Evolutionary conservation across 2,888 invertebrate species (phyloP).

Genomic region (Nomada fabriciana): DNA sequence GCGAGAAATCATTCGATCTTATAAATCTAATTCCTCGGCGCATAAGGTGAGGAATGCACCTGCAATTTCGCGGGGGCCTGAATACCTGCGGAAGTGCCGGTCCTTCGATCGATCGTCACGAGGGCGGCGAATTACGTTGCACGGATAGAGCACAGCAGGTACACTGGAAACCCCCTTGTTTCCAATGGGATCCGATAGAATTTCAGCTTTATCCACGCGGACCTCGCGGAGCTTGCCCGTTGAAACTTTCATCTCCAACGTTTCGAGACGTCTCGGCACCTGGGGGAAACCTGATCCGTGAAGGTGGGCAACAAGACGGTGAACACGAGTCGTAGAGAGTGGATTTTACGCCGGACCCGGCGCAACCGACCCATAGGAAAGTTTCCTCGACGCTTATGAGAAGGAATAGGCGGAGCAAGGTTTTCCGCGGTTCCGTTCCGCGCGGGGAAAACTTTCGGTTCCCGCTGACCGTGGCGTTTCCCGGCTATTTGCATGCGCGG

Average conservation of each 20-base stretch:
- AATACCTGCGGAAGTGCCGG: conserved; percentile 20
- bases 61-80: conserved; percentile 55
- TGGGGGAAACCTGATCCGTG: neutral
- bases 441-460: conserved; percentile 60
- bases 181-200: conserved; percentile 28
- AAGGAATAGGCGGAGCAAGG: neutral
- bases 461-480: conserved; percentile 66
- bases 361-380: neutral
- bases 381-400: conserved; percentile 17
- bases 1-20: conserved; percentile 57
- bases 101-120: conserved; percentile 45
- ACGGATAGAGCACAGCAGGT: neutral
- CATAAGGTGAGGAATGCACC: conserved; percentile 60
- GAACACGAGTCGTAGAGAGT: neutral
- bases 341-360: neutral
- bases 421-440: neutral
- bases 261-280: neutral
- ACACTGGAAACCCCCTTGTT: neutral
- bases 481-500: conserved; percentile 75
- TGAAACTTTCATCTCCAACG: conserved; percentile 54
- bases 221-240: neutral
- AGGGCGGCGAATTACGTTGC: conserved; percentile 35
- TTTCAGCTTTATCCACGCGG: conserved; percentile 30
- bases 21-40: conserved; percentile 52
- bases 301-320: neutral